Conservation (phyloP, 2,113 vertebrate species). For the Nannobrachium achirus region DNA sequence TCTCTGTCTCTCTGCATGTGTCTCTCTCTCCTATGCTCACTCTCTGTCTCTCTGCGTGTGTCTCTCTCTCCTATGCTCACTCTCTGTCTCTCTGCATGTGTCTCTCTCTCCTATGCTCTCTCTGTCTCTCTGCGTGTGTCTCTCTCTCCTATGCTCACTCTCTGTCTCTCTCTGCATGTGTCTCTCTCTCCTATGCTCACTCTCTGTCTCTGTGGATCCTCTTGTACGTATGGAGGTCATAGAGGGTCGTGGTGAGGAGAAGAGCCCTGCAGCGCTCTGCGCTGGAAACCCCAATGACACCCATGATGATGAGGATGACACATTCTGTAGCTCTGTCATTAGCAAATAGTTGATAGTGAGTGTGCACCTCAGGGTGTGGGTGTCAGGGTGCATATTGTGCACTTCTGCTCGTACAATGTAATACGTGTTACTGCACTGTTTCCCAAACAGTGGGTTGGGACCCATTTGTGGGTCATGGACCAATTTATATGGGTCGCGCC, state of each 20-base stretch:
- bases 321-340: constrained; percentile 22
- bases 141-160: background rate
- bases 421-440: no score
- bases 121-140: background rate
- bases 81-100: no score
- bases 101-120: no score
- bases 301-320: constrained; percentile 16
- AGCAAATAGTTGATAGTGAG: background rate
- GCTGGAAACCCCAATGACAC: constrained; percentile 59
- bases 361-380: background rate
- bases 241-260: constrained; percentile 40
- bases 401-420: no score
- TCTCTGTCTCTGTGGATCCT: no score
- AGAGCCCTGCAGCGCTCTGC: constrained; percentile 41
- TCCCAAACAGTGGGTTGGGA: no score
- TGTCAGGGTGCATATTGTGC: background rate
- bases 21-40: no score
- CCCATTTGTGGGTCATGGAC: no score
- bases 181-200: background rate
- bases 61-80: no score
- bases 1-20: no score
- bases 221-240: constrained; percentile 1
- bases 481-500: no score
- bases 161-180: background rate
- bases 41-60: no score